Evolutionary conservation across 2,113 vertebrate genomes (phyloP), one percentile per base, ranked within the genome.

Genomic region (Corvus cornix): DNA sequence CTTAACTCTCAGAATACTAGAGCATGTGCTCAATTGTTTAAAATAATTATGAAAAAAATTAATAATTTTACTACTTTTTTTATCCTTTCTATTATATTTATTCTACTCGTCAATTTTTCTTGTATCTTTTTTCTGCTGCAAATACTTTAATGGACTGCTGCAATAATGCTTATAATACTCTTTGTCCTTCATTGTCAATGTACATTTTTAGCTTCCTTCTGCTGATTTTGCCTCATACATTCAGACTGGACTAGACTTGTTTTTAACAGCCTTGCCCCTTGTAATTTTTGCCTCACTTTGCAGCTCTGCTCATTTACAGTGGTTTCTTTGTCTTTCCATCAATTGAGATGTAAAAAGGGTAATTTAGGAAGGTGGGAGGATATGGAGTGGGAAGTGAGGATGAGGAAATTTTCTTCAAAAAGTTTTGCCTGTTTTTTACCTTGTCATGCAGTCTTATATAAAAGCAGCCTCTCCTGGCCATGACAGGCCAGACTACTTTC

Each of bases 341-440:
- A 95, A 94, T 74, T 93, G 90, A 96, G 91, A 97, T 87, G 95
- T 89, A 96, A 91, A 96, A 95, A 95, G 84, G 83, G 75, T 95
- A 95, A 96, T 97, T 97, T 97, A 94, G 92, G 87, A 95, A 96
- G 84, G 95, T 96, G 94, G 94, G 93, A 97, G 95, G 96, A 96
- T 93, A 95, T 79, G 67, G 92, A 97, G 93, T 93, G 94, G 93
- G 94, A 91, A 95, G 95, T 96, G 93, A 93, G 70, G 78, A 95
- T 95, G 94, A 96, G 75, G 94, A 92, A 96, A 96, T 89, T 66
- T 69, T 94, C 87, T 93, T 85, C 82, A 81, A 48, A 88, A 95
- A 93, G 49, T 91, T 95, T 92, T 76, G 84, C 53, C 63, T 78
- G 37, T 52, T 85, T 95, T 94, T 94, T 79, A 94, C 59, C 82